Base-by-base conservation (phyloP, 2,888 invertebrate genomes). In the Euproctis similis region DNA sequence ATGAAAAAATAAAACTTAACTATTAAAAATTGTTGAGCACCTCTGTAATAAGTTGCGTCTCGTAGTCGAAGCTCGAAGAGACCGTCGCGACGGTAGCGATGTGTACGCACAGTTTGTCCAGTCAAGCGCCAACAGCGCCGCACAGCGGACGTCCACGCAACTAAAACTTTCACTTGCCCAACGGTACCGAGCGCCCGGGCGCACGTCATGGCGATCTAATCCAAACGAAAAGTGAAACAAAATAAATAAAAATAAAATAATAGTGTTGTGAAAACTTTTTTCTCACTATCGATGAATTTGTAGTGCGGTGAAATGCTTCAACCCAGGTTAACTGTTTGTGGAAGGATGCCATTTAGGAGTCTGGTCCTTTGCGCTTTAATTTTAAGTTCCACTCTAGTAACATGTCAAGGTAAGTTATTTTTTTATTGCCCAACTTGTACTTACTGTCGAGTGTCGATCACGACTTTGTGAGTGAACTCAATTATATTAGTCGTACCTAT, bases 331-430 rank as follows among this genome's bases (percentile, higher is more conserved):
- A 53, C 53, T 54, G 62, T 56, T 55, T 64, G 74, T 77, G 71
- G 50, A 47, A 49, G 54, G 58, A 58, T 59, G 50, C 39, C 37
- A 42, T 41, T 41, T 42, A 61, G 58, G 59, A 59, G 59, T 53
- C 52, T 56, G 41, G 40, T 63, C 44, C 54, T 59, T 47, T 43
- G 59, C 51, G 52, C 60, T 39, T 59, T 60, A 37, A 37, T 69
- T 31, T 47, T 66, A 39, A 52, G 61, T 53, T 39, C 58, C 30
- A 46, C 63, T 43, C 43, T 74, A 47, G 63, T 64, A 45, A 58
- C 65, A 59, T 77, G 81, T 81, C 81, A 82, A 82, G 81, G 81
- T 82, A 56, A 73, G 74, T 24, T 29, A 9, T 44, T 44, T 52
- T 39, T 35, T 36, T 33, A 24, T 31, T 20, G 18, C 26, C 4